Base-by-base conservation (phyloP, 1,140 invertebrate genomes). In the Scaptomyza graminum region DNA sequence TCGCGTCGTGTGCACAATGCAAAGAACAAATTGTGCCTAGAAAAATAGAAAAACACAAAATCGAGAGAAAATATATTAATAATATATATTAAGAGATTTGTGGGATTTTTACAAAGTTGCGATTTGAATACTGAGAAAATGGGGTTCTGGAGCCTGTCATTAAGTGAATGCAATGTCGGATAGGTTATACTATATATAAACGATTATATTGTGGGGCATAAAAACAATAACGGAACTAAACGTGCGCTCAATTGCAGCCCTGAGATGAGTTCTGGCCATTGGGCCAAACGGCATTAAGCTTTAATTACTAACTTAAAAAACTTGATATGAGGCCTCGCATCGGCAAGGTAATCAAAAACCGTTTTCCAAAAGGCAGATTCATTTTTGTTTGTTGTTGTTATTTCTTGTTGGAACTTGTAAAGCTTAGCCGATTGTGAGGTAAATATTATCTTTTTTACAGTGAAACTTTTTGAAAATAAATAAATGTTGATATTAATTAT, bases 1-100 rank as follows among this genome's bases (percentile, higher is more conserved):
- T 79, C 96, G 95, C 25, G 94, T 93, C 18, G 96, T 95, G 91
- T 97, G 96, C 55, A 95, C 92, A 70, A 95, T 95, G 52, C 96
- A 95, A 37, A 96, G 69, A 49, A 96, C 93, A 84, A 97, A 97
- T 91, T 97, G 96, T 5, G 95, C 92, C 95, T 95, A 93, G 34
- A 61, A 28, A 18, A 13, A 41, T 2, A 41, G 18, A 12, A 13
- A 62, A 28, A 39, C 8, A 55, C 6, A 41, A 63, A 34, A 72
- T 77, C n/a, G n/a, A n/a, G n/a, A 16, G 66, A 73, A 54, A 64
- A 50, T 67, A 50, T 67, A 50, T 11, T 11, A 50, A 59, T 50
- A 15, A 52, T 28, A 51, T 65, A 13, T 31, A 22, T 15, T 57
- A 41, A 12, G 11, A 41, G 18, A 18, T 39, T 46, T 46, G 15